Conservation (phyloP, 2,113 vertebrate genomes). For the Peromyscus leucopus region DNA sequence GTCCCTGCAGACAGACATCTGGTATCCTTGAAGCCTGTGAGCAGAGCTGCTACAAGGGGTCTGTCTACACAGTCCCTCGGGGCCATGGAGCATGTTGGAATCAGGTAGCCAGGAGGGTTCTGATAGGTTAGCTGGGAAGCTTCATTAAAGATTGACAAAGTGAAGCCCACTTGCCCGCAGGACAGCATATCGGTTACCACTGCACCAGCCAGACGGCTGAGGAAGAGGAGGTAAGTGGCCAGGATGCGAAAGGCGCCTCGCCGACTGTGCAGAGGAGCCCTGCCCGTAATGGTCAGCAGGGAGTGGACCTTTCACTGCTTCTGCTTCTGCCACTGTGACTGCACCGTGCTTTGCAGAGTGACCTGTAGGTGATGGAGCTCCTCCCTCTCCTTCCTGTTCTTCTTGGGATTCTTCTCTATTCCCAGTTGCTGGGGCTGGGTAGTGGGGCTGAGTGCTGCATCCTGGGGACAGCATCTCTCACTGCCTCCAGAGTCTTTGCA, state of each 20-base stretch:
- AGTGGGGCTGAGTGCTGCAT: neutral
- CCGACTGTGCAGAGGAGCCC: slow-evolving; percentile 61
- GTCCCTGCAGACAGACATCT: neutral
- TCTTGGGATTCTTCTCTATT: neutral
- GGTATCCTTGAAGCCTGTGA: neutral
- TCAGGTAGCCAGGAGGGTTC: slow-evolving; percentile 62
- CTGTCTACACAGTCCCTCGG: neutral
- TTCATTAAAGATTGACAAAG: slow-evolving; percentile 88
- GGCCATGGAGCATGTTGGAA: neutral
- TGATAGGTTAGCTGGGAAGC: slow-evolving; percentile 78
- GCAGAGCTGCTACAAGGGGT: neutral
- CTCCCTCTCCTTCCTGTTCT: neutral
- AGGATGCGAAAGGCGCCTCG: slow-evolving; percentile 79
- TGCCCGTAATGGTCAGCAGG: slow-evolving; percentile 92
- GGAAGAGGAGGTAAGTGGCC: slow-evolving; percentile 75
- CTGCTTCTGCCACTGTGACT: slow-evolving; percentile 95
- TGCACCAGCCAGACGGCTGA: slow-evolving; percentile 85
- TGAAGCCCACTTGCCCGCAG: slow-evolving; percentile 81
- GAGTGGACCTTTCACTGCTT: slow-evolving; percentile 97
- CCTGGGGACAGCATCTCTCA: neutral
- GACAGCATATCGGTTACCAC: slow-evolving; percentile 88
- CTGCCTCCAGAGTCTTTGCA: fast-evolving
- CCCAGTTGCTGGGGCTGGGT: neutral
- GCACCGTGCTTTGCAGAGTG: slow-evolving; percentile 95
- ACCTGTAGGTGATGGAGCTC: slow-evolving; percentile 92